Percentiles rank a stretch among this genome's conserved stretches.
These are phyloP conservation scores for Ploceus nigricollis DNA, from an alignment of 2,113 vertebrate genomes.

Conservation along the genomic window DNA sequence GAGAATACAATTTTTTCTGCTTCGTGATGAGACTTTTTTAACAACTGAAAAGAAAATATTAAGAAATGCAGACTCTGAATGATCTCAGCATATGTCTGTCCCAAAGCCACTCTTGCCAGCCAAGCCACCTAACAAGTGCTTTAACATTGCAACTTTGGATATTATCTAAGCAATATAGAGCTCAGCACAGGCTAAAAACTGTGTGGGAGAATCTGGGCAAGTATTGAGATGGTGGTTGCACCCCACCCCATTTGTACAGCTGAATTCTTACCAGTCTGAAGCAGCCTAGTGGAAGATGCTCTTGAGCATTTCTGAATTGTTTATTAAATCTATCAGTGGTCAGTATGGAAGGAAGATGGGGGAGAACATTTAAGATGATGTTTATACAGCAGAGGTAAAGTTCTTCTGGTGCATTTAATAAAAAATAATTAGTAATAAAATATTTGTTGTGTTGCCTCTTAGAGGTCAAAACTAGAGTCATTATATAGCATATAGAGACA, in stretches of 20 bases:
- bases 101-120: neutral
- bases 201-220: neutral
- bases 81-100: neutral
- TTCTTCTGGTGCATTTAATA: neutral
- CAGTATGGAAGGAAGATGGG: neutral
- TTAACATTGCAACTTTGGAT: neutral
- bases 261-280: neutral
- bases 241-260: neutral
- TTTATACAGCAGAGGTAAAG: neutral
- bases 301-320: neutral
- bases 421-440: neutral
- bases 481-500: neutral
- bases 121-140: neutral
- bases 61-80: neutral
- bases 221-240: neutral
- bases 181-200: neutral
- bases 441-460: neutral
- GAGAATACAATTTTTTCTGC: neutral
- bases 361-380: neutral
- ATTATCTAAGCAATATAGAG: neutral
- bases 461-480: neutral
- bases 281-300: neutral
- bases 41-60: neutral
- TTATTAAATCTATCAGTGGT: neutral
- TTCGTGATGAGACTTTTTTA: neutral